phyloP scores from a whole-genome alignment of 2,888 invertebrate species.

The Lasioglossum marginatum region DNA sequence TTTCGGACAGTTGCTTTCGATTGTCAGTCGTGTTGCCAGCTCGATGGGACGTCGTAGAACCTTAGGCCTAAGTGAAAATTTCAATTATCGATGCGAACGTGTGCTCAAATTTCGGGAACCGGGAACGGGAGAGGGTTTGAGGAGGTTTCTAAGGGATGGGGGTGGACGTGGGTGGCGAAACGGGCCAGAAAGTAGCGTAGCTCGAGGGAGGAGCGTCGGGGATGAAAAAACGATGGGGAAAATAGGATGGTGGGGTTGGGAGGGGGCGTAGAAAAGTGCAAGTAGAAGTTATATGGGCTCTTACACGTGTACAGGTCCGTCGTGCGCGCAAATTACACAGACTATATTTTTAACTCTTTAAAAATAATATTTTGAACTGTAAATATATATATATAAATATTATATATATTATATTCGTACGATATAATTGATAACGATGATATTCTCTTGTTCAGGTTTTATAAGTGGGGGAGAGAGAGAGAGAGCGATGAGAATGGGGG shows the following conservation, averaged over 20 bases:
- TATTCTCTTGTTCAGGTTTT: slow-evolving; percentile 81
- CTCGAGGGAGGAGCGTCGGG: not conserved
- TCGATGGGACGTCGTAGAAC: slow-evolving; percentile 62
- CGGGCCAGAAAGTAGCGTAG: slow-evolving; percentile 16
- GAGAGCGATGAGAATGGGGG: slow-evolving; percentile 2
- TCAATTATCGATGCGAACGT: slow-evolving; percentile 78
- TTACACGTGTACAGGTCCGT: slow-evolving; percentile 80
- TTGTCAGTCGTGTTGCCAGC: not conserved
- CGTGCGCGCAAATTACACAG: slow-evolving; percentile 83
- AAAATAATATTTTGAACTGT: slow-evolving; percentile 83
- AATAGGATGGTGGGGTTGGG: slow-evolving; percentile 15
- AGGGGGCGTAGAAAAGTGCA: slow-evolving; percentile 56
- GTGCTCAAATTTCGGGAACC: slow-evolving; percentile 80
- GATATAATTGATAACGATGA: slow-evolving; percentile 80
- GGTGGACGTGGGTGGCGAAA: not conserved
- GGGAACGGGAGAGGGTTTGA: slow-evolving; percentile 10
- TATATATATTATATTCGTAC: slow-evolving; percentile 79
- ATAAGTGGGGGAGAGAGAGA: slow-evolving; percentile 53
- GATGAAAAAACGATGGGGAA: slow-evolving; percentile 24
- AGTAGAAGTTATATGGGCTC: slow-evolving; percentile 72
- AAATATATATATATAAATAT: slow-evolving; percentile 70
- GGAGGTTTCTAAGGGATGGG: not conserved
- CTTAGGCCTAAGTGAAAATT: slow-evolving; percentile 76
- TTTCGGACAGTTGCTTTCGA: not conserved
- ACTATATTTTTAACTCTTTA: slow-evolving; percentile 84